Conservation (phyloP, 2,888 invertebrate genomes). For the Pheosia gnoma region DNA sequence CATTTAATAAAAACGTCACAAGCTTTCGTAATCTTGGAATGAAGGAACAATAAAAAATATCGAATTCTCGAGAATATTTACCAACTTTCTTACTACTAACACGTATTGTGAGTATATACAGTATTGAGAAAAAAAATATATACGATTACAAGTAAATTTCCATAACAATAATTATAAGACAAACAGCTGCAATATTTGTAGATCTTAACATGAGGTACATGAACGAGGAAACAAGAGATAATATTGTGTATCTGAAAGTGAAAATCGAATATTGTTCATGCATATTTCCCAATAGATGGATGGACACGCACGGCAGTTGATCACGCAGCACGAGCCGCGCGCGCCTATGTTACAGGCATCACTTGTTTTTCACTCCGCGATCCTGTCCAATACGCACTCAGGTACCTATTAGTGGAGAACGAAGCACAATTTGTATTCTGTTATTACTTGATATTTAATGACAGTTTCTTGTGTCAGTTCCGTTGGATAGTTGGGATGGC, state of each 20-base stretch:
- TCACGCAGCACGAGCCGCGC: conserved; percentile 53
- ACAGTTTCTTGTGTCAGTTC: conserved; percentile 78
- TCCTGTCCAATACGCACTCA: conserved; percentile 48
- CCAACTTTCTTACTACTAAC: conserved; percentile 12
- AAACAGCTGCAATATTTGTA: neutral
- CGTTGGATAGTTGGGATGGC: conserved; percentile 76
- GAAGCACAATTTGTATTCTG: conserved; percentile 56
- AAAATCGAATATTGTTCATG: conserved; percentile 63
- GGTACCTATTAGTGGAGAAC: conserved; percentile 52
- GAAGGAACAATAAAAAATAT: conserved; percentile 22
- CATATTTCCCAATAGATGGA: conserved; percentile 46
- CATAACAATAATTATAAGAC: no score
- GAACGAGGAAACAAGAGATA: conserved; percentile 21
- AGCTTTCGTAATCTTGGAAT: conserved; percentile 37
- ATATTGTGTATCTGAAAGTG: conserved; percentile 68
- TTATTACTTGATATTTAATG: conserved; percentile 71
- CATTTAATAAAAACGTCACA: conserved; percentile 46
- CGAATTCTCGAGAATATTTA: conserved; percentile 20
- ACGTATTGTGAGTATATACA: neutral
- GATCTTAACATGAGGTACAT: conserved; percentile 3
- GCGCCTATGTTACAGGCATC: conserved; percentile 42
- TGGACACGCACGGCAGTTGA: conserved; percentile 41
- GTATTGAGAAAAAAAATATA: neutral
- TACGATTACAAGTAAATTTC: no score
- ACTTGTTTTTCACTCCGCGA: conserved; percentile 50